Percentiles rank a stretch among this genome's conserved stretches.
These are phyloP conservation scores for Microhierax caerulescens DNA, from an alignment of 2,797 vertebrate species.

Conservation along the genomic window DNA sequence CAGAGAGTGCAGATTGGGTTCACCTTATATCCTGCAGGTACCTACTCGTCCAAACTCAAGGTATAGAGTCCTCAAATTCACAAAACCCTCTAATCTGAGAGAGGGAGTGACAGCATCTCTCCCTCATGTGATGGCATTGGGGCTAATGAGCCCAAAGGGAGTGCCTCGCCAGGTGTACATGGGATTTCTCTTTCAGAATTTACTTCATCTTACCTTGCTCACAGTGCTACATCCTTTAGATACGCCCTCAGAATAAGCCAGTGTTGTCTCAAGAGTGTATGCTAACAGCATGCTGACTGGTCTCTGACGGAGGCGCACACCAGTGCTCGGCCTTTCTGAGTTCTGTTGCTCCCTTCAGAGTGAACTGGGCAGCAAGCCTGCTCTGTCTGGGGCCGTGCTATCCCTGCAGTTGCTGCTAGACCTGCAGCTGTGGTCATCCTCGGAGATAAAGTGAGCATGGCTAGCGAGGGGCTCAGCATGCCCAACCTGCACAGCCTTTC, in stretches of 20 bases:
- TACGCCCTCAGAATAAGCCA: background rate
- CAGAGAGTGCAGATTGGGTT: accelerated
- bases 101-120: background rate
- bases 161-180: accelerated
- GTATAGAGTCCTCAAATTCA: background rate
- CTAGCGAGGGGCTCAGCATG: background rate
- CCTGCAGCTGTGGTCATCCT: background rate
- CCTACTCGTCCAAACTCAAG: background rate
- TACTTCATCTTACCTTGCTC: background rate
- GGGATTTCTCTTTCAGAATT: background rate
- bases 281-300: background rate
- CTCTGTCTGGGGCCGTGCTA: background rate
- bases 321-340: background rate
- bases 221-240: background rate
- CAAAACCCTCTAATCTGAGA: background rate
- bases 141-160: background rate
- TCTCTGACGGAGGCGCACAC: background rate
- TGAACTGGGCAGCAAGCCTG: background rate
- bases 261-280: background rate
- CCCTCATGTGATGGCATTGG: background rate
- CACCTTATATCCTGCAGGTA: background rate
- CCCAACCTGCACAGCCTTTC: background rate
- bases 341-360: background rate
- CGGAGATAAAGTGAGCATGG: background rate
- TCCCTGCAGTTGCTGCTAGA: background rate